phyloP scores from a whole-genome alignment of 37 sponge, comb jelly and placozoan species.

The Chondrilla cf. caribensis region DNA sequence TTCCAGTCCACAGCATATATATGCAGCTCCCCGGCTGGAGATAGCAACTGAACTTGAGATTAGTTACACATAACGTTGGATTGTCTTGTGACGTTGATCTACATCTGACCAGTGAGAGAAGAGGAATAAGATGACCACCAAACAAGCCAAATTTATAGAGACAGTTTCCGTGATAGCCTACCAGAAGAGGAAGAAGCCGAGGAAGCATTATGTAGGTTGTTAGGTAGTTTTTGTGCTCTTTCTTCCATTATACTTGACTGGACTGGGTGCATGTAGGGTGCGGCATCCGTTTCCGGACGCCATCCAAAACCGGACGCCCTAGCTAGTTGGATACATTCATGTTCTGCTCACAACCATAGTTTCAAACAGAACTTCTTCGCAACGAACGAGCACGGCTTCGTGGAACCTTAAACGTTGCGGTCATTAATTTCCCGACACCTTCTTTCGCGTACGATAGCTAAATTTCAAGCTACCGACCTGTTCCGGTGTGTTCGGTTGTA shows the following conservation, averaged over 20 bases:
- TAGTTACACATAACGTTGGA: too few relatives aligned
- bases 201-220: slow-evolving; percentile 70
- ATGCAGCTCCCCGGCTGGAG: too few relatives aligned
- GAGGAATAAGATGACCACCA: slow-evolving; percentile 5
- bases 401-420: slow-evolving; percentile 18
- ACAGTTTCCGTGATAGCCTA: slow-evolving; percentile 52
- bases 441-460: neutral
- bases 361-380: neutral
- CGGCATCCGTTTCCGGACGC: slow-evolving; percentile 18
- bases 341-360: neutral
- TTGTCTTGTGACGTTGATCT: too few relatives aligned
- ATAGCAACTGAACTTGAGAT: too few relatives aligned
- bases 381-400: too few relatives aligned
- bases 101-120: too few relatives aligned
- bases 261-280: neutral
- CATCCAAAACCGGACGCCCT: too few relatives aligned
- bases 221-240: too few relatives aligned
- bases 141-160: neutral
- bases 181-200: slow-evolving; percentile 60
- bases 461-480: slow-evolving; percentile 8
- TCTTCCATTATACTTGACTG: too few relatives aligned
- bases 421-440: slow-evolving; percentile 1
- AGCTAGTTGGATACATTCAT: neutral
- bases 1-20: too few relatives aligned
- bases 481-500: slow-evolving; percentile 6